Percentiles rank a stretch among this genome's conserved stretches.
These are phyloP conservation scores for Araneus ventricosus DNA, from an alignment of 1,140 invertebrate species.

Conservation along the genomic window DNA sequence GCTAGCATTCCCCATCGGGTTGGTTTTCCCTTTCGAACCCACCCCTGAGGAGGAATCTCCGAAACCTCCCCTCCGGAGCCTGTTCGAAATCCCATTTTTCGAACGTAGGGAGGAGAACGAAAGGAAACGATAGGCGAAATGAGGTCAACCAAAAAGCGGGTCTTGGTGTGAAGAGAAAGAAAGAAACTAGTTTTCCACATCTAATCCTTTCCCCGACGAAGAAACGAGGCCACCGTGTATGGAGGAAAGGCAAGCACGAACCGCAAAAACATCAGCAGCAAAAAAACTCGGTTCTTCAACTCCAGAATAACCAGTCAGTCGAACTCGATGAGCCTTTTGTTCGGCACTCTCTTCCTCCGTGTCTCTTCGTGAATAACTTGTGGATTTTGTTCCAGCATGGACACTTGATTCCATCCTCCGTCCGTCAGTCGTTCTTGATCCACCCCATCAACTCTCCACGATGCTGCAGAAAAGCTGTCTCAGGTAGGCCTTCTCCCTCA, in stretches of 20 bases:
- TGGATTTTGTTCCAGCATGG: background rate
- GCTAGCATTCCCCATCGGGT: background rate
- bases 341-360: background rate
- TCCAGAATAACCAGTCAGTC: background rate
- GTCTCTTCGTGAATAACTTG: background rate
- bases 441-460: too few species aligned
- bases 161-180: background rate
- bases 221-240: slow-evolving; percentile 1
- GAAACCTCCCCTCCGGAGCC: background rate
- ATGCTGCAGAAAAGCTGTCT: too few species aligned
- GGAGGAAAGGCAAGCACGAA: slow-evolving; percentile 8
- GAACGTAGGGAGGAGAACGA: too few species aligned
- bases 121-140: background rate
- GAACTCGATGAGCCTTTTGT: slow-evolving; percentile 25
- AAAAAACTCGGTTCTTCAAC: slow-evolving; percentile 26
- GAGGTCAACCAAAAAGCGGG: slow-evolving; percentile 15
- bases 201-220: background rate
- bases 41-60: background rate
- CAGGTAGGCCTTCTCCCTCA: too few species aligned
- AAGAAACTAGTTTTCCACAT: background rate
- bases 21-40: slow-evolving; percentile 8
- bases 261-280: background rate
- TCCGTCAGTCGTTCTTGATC: too few species aligned
- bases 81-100: too few species aligned
- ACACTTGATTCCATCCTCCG: too few species aligned